These are phyloP conservation scores for Myathropa florea DNA, from an alignment of 2,888 invertebrate genomes.

Conservation along the genomic window DNA sequence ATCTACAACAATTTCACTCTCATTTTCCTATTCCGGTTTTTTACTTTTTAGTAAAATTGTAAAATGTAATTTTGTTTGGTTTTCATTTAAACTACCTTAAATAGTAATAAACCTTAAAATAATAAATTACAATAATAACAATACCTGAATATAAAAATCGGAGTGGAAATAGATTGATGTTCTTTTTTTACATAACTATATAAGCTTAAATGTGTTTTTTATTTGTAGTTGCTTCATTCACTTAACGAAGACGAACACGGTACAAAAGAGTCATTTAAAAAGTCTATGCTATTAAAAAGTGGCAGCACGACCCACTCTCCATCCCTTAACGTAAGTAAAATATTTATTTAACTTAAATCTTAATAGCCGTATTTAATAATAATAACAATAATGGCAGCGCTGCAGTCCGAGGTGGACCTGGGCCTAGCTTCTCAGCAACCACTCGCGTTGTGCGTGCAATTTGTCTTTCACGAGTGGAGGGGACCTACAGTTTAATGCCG, in stretches of 20 bases:
- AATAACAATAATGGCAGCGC: no score
- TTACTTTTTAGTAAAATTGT: neutral
- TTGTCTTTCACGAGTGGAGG: no score
- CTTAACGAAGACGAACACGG: slow-evolving; percentile 87
- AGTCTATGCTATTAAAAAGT: slow-evolving; percentile 68
- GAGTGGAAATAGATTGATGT: neutral
- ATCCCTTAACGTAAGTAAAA: slow-evolving; percentile 75
- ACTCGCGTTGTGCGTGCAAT: no score
- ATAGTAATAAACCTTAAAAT: no score
- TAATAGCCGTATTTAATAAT: neutral
- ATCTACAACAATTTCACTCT: neutral
- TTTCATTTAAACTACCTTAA: no score
- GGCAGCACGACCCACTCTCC: slow-evolving; percentile 77
- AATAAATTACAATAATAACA: no score
- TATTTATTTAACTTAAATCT: neutral
- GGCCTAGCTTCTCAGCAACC: no score
- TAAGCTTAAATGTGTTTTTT: neutral
- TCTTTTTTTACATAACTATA: neutral
- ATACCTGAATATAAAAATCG: neutral
- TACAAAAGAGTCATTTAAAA: slow-evolving; percentile 38
- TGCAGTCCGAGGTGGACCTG: no score
- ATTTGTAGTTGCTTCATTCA: slow-evolving; percentile 86
- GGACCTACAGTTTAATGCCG: no score
- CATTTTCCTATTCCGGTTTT: neutral
- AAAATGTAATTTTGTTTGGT: no score